Conservation (phyloP, 2,113 vertebrate species). For the Thamnaconus septentrionalis region DNA sequence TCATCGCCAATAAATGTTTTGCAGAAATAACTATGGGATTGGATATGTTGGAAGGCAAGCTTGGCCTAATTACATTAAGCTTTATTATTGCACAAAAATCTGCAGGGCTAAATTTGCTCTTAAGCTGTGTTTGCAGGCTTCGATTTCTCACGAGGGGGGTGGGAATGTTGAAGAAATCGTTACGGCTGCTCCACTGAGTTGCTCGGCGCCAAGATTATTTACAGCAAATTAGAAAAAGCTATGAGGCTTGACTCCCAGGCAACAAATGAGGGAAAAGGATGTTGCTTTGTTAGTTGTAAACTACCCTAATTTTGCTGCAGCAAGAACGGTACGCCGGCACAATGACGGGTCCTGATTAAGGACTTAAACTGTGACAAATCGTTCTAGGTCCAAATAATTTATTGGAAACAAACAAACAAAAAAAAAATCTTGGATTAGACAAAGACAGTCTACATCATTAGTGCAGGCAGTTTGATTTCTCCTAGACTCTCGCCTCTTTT, state of each 20-base stretch:
- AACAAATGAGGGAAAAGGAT: slow-evolving; percentile 20
- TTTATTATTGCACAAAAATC: slow-evolving; percentile 8
- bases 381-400: no score
- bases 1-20: no score
- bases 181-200: slow-evolving; percentile 77
- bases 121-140: slow-evolving; percentile 20
- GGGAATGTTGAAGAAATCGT: slow-evolving; percentile 40
- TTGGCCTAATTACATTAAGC: no score
- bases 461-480: slow-evolving; percentile 8
- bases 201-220: slow-evolving; percentile 73
- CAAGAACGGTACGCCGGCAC: neutral
- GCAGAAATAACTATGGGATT: no score
- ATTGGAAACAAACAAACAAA: no score
- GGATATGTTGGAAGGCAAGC: no score
- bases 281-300: neutral
- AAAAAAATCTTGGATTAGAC: neutral
- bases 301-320: neutral
- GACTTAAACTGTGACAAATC: no score
- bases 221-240: slow-evolving; percentile 55
- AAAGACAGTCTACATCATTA: neutral
- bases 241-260: slow-evolving; percentile 35
- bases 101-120: neutral
- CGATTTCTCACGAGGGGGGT: slow-evolving; percentile 22
- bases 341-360: no score
- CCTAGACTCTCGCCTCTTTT: neutral